phyloP scores from a whole-genome alignment of 1,140 invertebrate genomes.

The Drosophila mauritiana region DNA sequence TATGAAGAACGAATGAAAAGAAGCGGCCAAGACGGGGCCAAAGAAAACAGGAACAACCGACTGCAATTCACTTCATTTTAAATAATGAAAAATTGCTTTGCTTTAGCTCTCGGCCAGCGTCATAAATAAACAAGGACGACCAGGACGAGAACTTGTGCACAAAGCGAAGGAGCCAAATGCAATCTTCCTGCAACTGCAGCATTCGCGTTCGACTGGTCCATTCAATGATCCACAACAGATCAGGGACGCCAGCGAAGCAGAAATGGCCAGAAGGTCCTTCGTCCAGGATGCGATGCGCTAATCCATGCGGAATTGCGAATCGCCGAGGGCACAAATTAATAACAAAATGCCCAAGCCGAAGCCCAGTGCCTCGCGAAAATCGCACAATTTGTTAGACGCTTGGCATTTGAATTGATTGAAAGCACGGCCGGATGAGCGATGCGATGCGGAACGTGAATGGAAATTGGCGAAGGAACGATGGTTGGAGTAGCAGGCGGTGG shows the following conservation, averaged over 20 bases:
- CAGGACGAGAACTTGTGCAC: slow-evolving; percentile 18
- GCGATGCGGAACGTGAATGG: slow-evolving; percentile 20
- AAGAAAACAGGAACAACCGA: slow-evolving; percentile 29
- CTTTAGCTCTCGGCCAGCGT: slow-evolving; percentile 55
- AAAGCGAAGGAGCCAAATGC: slow-evolving; percentile 15
- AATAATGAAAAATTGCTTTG: slow-evolving; percentile 82
- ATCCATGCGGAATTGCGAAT: slow-evolving; percentile 61
- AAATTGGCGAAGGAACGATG: not conserved
- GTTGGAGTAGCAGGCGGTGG: slow-evolving; percentile 1
- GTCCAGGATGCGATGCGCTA: slow-evolving; percentile 26
- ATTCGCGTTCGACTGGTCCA: slow-evolving; percentile 15
- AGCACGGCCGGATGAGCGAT: slow-evolving; percentile 38
- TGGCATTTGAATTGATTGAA: slow-evolving; percentile 78
- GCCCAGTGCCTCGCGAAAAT: slow-evolving; percentile 41
- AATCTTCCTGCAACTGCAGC: slow-evolving; percentile 16
- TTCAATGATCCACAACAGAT: slow-evolving; percentile 59
- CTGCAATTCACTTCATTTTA: slow-evolving; percentile 81
- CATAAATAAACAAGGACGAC: slow-evolving; percentile 72
- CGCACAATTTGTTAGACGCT: slow-evolving; percentile 65
- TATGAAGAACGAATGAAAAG: slow-evolving; percentile 78
- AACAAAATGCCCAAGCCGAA: slow-evolving; percentile 42
- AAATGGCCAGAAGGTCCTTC: slow-evolving; percentile 30
- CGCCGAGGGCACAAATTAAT: slow-evolving; percentile 62
- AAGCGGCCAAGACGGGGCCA: slow-evolving; percentile 22
- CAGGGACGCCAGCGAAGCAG: slow-evolving; percentile 25